Evolutionary conservation across 1,140 invertebrate species (phyloP), one percentile per base, ranked within the genome.

Genomic region (Battus philenor): DNA sequence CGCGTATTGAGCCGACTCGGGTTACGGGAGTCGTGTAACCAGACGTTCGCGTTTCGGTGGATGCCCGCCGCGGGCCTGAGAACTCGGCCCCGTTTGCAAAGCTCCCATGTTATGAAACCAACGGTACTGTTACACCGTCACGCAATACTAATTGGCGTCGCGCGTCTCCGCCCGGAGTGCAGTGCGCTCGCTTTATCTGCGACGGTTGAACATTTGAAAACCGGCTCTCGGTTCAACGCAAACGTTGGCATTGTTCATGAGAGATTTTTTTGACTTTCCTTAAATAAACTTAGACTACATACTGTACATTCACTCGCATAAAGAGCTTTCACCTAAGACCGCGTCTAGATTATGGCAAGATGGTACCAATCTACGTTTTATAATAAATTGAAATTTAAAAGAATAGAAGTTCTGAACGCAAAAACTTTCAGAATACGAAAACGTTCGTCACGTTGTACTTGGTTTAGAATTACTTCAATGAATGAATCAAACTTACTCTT

Each of bases 1-100:
- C 52, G 66, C 68, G 62, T 68, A 60, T 53, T 61, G 45, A 58
- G 56, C 47, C 64, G 62, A 70, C 58, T 68, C 65, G 36, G 48
- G 66, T 76, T 71, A 71, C 68, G 66, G 65, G 65, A 76, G 72
- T 67, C 65, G 50, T 65, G 72, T 68, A 71, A 78, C 68, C 53
- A 50, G 65, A 64, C 62, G 62, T 66, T 55, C 49, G 65, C 66
- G 67, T 71, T 59, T 62, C 59, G 61, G 56, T 51, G 52, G 51
- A 68, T 61, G 59, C 60, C 67, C 54, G 57, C 66, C 41, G 51
- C 47, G 38, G 15, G 54, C 50, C 61, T 75, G 74, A 68, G 74
- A 80, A 78, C 74, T 55, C 52, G 56, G 44, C 52, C 55, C 67
- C 59, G 41, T 61, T 57, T 65, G 59, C 55, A 54, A 64, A 62